A percentile compares a stretch with the other conserved stretches of the same genome.
phyloP scores from a whole-genome alignment of 1,140 invertebrate species.

The Platyscapa corneri region DNA sequence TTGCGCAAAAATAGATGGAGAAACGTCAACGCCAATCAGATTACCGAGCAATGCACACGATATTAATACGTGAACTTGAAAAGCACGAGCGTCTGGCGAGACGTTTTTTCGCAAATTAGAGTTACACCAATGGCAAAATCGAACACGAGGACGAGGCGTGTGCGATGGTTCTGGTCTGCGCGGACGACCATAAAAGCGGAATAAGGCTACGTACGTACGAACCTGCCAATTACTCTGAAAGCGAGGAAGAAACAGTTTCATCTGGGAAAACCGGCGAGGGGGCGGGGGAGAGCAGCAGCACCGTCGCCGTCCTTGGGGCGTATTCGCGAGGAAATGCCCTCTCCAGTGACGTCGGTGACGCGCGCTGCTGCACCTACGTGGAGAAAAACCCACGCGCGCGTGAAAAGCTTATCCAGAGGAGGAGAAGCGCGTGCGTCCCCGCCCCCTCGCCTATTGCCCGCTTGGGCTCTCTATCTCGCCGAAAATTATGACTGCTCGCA shows the following conservation, averaged over 20 bases:
- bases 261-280: neutral
- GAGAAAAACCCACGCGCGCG: conserved; percentile 1
- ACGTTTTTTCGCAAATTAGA: no score
- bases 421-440: neutral
- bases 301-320: neutral
- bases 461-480: neutral
- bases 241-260: neutral
- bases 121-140: neutral
- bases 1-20: no score
- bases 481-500: conserved; percentile 8
- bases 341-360: no score
- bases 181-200: neutral
- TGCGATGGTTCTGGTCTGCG: no score
- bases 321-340: neutral
- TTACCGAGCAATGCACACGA: no score
- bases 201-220: neutral
- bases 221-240: neutral
- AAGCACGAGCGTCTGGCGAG: no score
- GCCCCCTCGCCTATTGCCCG: conserved; percentile 7
- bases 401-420: conserved; percentile 22
- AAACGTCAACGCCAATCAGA: no score
- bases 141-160: neutral
- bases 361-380: neutral
- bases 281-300: neutral
- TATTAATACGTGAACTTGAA: no score